These are phyloP conservation scores for Aspidapion aeneum DNA, from an alignment of 2,888 invertebrate species.

Conservation along the genomic window DNA sequence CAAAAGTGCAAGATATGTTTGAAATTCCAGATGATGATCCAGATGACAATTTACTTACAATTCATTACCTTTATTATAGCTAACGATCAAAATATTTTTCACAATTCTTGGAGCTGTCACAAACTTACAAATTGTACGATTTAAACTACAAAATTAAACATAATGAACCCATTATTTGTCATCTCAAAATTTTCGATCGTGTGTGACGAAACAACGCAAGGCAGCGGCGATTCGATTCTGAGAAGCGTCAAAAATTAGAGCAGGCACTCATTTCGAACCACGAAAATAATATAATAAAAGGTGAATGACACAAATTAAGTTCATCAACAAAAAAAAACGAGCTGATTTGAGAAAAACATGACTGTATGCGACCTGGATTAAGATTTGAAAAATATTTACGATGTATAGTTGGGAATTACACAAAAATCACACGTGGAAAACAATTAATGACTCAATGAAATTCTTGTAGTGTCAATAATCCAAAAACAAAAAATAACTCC, in stretches of 20 bases:
- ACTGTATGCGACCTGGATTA: not conserved
- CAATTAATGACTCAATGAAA: too few species aligned
- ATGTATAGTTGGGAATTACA: too few species aligned
- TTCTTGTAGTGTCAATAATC: too few species aligned
- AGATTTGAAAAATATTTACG: not conserved
- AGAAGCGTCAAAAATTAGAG: not conserved
- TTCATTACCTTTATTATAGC: too few species aligned
- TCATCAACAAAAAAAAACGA: not conserved
- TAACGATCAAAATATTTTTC: too few species aligned
- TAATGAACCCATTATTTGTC: not conserved
- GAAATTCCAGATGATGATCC: too few species aligned
- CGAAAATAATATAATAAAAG: slow-evolving; percentile 1
- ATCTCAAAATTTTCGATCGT: not conserved
- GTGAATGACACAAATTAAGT: slow-evolving; percentile 2
- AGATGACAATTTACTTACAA: too few species aligned
- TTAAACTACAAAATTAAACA: not conserved
- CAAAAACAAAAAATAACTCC: too few species aligned
- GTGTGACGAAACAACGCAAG: not conserved
- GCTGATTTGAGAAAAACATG: not conserved
- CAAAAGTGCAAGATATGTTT: too few species aligned
- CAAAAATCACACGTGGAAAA: too few species aligned
- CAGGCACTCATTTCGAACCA: not conserved
- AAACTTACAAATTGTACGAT: not conserved
- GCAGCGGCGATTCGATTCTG: not conserved
- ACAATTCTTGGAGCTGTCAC: too few species aligned